phyloP scores from a whole-genome alignment of 2,797 vertebrate species.

The Onychomys leucogaster region DNA sequence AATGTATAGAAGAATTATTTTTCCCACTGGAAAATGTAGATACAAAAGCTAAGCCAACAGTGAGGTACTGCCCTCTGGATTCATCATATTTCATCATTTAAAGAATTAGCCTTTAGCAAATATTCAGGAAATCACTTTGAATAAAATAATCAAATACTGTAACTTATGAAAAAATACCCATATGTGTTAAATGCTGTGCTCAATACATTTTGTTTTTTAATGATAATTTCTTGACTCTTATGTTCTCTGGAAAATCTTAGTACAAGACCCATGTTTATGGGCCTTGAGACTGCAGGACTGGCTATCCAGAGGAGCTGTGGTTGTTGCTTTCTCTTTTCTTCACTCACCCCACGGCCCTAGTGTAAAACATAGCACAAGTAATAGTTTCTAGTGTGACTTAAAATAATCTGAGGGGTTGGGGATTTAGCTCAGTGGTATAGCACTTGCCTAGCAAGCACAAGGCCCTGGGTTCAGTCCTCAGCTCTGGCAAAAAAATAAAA shows the following conservation, averaged over 20 bases:
- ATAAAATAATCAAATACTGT: slow-evolving; percentile 84
- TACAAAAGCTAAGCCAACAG: slow-evolving; percentile 91
- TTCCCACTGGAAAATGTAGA: slow-evolving; percentile 90
- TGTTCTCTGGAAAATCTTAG: rapidly evolving
- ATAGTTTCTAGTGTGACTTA: background rate
- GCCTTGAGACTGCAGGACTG: background rate
- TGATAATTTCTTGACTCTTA: rapidly evolving
- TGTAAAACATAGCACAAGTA: background rate
- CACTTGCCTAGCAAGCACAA: too few species aligned
- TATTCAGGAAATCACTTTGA: slow-evolving; percentile 80
- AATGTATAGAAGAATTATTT: slow-evolving; percentile 90
- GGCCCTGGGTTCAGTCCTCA: too few species aligned
- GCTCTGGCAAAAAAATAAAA: too few species aligned
- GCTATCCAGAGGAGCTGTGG: rapidly evolving
- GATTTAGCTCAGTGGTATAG: too few species aligned
- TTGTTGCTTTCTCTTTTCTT: background rate
- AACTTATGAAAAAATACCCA: slow-evolving; percentile 84
- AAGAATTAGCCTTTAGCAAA: slow-evolving; percentile 86
- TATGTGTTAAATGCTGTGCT: slow-evolving; percentile 4
- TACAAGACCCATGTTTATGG: background rate
- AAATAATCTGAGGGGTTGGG: too few species aligned
- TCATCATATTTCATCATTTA: slow-evolving; percentile 85
- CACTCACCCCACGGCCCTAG: background rate
- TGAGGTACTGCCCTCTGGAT: slow-evolving; percentile 87
- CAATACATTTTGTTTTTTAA: background rate